These are phyloP conservation scores for Epizoanthus fatuus DNA, from an alignment of 92 coral and sea anemone genomes.

Conservation along the genomic window DNA sequence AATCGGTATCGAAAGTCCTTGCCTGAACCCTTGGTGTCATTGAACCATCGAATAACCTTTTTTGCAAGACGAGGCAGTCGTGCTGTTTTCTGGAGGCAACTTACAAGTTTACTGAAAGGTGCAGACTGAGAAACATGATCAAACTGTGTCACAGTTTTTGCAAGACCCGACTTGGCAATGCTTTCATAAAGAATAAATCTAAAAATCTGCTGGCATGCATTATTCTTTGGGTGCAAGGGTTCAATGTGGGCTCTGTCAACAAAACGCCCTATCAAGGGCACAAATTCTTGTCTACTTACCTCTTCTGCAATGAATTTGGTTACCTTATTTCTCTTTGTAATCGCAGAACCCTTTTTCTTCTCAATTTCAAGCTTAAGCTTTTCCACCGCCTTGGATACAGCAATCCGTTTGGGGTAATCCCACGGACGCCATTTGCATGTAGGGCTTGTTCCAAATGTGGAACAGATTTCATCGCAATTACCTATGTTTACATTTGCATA, in stretches of 20 bases:
- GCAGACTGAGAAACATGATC: slow-evolving; percentile 58
- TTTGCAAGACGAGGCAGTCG: slow-evolving; percentile 72
- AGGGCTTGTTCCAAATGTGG: slow-evolving; percentile 70
- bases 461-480: slow-evolving; percentile 52
- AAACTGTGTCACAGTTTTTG: slow-evolving; percentile 53
- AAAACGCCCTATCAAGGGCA: slow-evolving; percentile 67
- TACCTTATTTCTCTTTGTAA: slow-evolving; percentile 61
- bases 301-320: slow-evolving; percentile 53
- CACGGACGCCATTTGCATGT: slow-evolving; percentile 61
- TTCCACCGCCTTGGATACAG: slow-evolving; percentile 61
- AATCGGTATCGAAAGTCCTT: slow-evolving; percentile 78
- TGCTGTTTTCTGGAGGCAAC: slow-evolving; percentile 59
- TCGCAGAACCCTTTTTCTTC: slow-evolving; percentile 43
- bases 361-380: slow-evolving; percentile 54
- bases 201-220: slow-evolving; percentile 75
- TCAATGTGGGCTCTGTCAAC: slow-evolving; percentile 66
- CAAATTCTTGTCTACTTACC: slow-evolving; percentile 76
- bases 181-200: slow-evolving; percentile 71
- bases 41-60: slow-evolving; percentile 61
- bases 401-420: slow-evolving; percentile 54
- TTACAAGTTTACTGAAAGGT: slow-evolving; percentile 73
- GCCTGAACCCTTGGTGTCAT: slow-evolving; percentile 63
- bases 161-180: slow-evolving; percentile 63
- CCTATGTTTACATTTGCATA: slow-evolving; percentile 69
- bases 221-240: slow-evolving; percentile 67